Percentiles rank a stretch among this genome's conserved stretches.
Conservation (phyloP, 2,113 vertebrate genomes). For the Nothoprocta pentlandii region DNA sequence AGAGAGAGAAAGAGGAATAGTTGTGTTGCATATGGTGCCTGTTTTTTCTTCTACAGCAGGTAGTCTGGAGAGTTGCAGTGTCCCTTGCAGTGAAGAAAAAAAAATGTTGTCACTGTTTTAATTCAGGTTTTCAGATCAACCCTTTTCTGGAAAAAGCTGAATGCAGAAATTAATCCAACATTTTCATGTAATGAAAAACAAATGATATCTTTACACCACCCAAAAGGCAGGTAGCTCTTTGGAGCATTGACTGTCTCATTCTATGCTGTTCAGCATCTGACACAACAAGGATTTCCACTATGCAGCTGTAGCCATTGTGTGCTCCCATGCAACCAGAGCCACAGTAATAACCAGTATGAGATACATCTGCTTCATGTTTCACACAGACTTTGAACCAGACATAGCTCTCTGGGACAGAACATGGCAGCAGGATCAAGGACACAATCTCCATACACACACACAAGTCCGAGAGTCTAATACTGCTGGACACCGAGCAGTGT, state of each 20-base stretch:
- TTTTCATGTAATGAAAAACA: background rate
- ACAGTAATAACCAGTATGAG: background rate
- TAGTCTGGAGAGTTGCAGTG: background rate
- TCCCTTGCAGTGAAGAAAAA: background rate
- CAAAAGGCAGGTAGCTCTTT: background rate
- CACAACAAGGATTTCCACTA: background rate
- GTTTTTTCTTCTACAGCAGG: conserved; percentile 28
- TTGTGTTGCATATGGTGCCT: conserved; percentile 55
- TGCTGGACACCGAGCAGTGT: accelerated
- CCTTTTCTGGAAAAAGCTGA: background rate
- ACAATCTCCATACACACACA: background rate
- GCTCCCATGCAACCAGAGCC: background rate
- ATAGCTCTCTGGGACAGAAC: background rate
- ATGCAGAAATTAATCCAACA: background rate
- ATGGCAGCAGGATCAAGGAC: background rate
- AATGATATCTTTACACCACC: background rate
- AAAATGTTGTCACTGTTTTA: background rate
- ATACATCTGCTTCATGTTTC: background rate
- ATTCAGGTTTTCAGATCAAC: background rate
- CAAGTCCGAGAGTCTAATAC: accelerated
- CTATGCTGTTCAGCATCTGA: background rate
- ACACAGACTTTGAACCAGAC: background rate
- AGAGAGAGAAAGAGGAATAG: background rate
- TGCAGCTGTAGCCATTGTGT: accelerated
- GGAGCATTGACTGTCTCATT: background rate